Base-by-base conservation (phyloP, 2,888 invertebrate genomes). In the Orgyia antiqua region DNA sequence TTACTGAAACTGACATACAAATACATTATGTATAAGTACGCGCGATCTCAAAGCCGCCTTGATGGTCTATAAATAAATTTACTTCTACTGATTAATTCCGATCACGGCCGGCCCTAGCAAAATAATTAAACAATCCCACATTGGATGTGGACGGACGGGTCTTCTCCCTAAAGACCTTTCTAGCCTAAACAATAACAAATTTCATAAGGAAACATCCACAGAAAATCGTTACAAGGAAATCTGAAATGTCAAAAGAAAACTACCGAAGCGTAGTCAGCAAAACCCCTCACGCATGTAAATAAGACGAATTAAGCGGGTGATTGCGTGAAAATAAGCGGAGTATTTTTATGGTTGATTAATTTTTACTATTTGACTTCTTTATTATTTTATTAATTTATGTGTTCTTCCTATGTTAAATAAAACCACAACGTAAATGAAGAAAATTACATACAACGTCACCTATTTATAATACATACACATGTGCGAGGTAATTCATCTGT, bases 91-190 rank as follows among this genome's bases (percentile, higher is more conserved):
- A 76, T 79, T 74, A 75, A 82, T 78, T 76, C 78, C 51, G 71
- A 73, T 78, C 76, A 78, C 77, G 74, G 57, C 42, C 54, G 58
- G 61, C 54, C 63, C 63, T 62, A 68, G 65, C 71, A 63, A 78
- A 82, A 80, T 80, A 83, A 82, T 82, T 79, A 79, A 79, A 83
- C 80, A 79, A 75, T 70, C 70, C 78, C 65, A 66, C 65, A 65
- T 60, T 58, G 62, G 61, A 65, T 62, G 61, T 58, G 40, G 35
- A 52, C 56, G 61, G 58, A 56, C 60, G 57, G 59, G 53, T 58
- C 51, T 23, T 37, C 48, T 71, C 75, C 73, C 74, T 29, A 38
- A 44, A 71, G 72, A 58, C 62, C 51, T 42, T 48, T 58, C 57
- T 45, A 49, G 43, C 50, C 55, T 52, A 55, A 59, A 67, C 62